phyloP scores from a whole-genome alignment of 1,140 invertebrate species.

The Drosophila baimaii region DNA sequence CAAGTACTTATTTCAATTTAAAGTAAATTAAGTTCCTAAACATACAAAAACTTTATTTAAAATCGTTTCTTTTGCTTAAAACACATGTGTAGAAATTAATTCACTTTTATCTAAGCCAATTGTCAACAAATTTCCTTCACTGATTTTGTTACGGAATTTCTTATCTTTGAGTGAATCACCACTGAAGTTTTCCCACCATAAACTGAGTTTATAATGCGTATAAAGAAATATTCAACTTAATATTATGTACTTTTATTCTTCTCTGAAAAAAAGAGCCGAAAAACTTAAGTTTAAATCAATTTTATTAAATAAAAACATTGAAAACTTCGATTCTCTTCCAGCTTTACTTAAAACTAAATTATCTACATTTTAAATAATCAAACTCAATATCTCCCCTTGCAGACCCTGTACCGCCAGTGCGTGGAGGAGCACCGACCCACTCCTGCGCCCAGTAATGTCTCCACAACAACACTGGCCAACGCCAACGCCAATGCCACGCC shows the following conservation, averaged over 20 bases:
- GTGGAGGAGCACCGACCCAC: constrained; percentile 84
- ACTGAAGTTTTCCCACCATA: background rate
- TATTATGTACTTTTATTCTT: constrained; percentile 19
- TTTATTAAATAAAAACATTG: no score
- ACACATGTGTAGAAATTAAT: background rate
- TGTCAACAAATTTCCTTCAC: constrained; percentile 4
- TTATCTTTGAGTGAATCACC: constrained; percentile 29
- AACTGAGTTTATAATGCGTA: background rate
- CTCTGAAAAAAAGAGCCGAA: no score
- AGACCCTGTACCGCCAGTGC: constrained; percentile 94
- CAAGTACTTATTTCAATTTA: no score
- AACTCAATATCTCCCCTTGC: constrained; percentile 60
- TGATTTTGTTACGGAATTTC: constrained; percentile 1
- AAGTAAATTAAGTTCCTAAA: no score
- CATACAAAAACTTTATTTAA: no score
- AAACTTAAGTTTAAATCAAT: no score
- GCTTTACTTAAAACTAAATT: no score
- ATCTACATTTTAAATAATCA: background rate
- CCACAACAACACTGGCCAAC: constrained; percentile 13
- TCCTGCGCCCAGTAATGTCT: constrained; percentile 11
- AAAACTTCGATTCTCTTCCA: no score
- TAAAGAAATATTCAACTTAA: background rate
- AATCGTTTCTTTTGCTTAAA: background rate
- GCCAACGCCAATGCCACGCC: background rate
- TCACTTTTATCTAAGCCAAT: constrained; percentile 10